Percentiles rank a stretch among this genome's conserved stretches.
Evolutionary conservation across 2,888 invertebrate genomes (phyloP).

Genomic region (Euzetes globulus): DNA sequence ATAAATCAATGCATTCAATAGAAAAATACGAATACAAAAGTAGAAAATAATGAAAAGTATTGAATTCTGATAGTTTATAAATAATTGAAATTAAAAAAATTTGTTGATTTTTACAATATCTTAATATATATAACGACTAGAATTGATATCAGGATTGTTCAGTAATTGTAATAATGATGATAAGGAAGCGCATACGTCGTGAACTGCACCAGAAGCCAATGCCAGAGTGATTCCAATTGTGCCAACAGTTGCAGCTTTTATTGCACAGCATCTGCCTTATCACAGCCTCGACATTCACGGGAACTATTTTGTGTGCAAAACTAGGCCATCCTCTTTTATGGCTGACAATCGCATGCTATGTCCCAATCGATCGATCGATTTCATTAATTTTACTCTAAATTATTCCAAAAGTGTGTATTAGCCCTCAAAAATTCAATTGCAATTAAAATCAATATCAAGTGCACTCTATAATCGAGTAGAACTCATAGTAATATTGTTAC

Average conservation of each 20-base stretch:
- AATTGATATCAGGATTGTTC: background rate
- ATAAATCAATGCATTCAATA: background rate
- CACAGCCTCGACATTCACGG: background rate
- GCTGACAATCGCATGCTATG: too few species aligned
- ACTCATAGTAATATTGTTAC: background rate
- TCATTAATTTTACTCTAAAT: too few species aligned
- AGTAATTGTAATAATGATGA: conserved; percentile 6
- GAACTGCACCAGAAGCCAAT: background rate
- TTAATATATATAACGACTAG: background rate
- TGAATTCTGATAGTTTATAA: background rate
- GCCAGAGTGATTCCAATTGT: background rate
- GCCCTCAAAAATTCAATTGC: background rate
- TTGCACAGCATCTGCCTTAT: background rate
- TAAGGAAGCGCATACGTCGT: background rate
- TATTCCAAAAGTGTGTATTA: too few species aligned
- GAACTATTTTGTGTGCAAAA: conserved; percentile 7
- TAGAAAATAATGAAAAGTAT: background rate
- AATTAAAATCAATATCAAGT: background rate
- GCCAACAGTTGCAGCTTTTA: background rate
- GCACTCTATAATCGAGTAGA: background rate
- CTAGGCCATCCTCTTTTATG: background rate
- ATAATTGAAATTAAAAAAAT: background rate
- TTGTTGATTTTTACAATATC: background rate
- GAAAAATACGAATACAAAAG: conserved; percentile 14
- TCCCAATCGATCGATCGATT: too few species aligned